phyloP scores from a whole-genome alignment of 2,888 invertebrate species.

The Drosophila paracracens region DNA sequence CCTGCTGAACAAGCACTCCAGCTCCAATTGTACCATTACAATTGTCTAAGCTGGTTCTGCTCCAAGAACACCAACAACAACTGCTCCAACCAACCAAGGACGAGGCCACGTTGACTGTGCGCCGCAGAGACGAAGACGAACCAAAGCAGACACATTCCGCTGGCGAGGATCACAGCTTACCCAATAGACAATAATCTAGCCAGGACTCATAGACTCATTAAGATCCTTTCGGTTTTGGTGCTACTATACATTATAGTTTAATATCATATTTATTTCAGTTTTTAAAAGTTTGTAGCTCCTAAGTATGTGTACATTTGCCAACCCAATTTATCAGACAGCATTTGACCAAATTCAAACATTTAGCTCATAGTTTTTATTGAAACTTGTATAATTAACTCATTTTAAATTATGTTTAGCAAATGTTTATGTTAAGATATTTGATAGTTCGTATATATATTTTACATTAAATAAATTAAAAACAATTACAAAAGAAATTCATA shows the following conservation, averaged over 20 bases:
- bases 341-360: constrained; percentile 65
- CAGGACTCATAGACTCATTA: constrained; percentile 49
- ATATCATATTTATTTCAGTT: constrained; percentile 62
- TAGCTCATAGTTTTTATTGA: constrained; percentile 44
- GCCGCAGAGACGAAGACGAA: constrained; percentile 2
- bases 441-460: constrained; percentile 33
- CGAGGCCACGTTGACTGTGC: constrained; percentile 16
- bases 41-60: constrained; percentile 69
- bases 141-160: constrained; percentile 66
- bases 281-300: constrained; percentile 20
- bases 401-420: constrained; percentile 43
- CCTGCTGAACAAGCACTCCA: constrained; percentile 83
- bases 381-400: constrained; percentile 39
- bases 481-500: constrained; percentile 27
- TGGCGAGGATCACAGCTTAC: constrained; percentile 62
- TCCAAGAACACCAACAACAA: neutral
- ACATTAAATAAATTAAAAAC: constrained; percentile 36
- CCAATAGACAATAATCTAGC: constrained; percentile 47
- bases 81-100: neutral
- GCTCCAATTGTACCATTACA: constrained; percentile 83
- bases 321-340: constrained; percentile 61
- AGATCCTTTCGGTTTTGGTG: constrained; percentile 65
- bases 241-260: constrained; percentile 38
- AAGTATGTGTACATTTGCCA: constrained; percentile 65
- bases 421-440: constrained; percentile 58